A percentile compares a stretch with the other conserved stretches of the same genome.
These are phyloP conservation scores for Ruditapes philippinarum DNA, from an alignment of 1,140 invertebrate genomes.

Conservation along the genomic window DNA sequence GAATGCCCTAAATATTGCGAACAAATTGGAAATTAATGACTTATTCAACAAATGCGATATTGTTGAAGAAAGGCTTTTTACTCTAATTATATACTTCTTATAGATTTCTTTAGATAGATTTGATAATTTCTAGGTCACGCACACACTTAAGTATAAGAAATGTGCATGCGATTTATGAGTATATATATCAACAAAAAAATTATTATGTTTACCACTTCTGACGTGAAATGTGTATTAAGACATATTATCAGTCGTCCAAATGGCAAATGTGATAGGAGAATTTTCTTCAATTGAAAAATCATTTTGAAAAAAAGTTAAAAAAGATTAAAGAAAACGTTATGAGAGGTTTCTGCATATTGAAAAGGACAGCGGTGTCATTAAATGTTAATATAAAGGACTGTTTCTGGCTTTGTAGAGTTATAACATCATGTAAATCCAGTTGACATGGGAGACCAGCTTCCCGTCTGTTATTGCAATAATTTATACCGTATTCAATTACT, in stretches of 20 bases:
- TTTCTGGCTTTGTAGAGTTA: too few species aligned
- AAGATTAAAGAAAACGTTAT: too few species aligned
- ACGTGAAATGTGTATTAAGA: neutral
- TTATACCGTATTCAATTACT: neutral
- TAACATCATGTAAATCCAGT: too few species aligned
- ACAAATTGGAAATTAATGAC: conserved; percentile 24
- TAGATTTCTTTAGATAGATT: conserved; percentile 4
- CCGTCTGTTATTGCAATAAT: too few species aligned
- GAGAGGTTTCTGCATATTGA: too few species aligned
- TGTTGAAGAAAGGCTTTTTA: conserved; percentile 30
- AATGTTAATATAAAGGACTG: too few species aligned
- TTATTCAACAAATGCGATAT: conserved; percentile 44
- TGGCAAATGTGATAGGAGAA: too few species aligned
- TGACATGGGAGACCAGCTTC: too few species aligned
- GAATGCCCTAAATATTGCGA: neutral
- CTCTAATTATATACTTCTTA: conserved; percentile 35
- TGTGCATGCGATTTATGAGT: neutral
- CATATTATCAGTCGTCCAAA: too few species aligned
- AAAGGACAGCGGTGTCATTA: too few species aligned
- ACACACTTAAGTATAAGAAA: neutral
- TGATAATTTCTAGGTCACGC: conserved; percentile 14
- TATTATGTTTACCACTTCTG: neutral
- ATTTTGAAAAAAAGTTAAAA: too few species aligned
- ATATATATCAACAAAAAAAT: neutral
- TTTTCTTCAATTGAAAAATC: too few species aligned